Base-by-base conservation (phyloP, 23 tunicate species). In the Halocynthia aurantium region DNA sequence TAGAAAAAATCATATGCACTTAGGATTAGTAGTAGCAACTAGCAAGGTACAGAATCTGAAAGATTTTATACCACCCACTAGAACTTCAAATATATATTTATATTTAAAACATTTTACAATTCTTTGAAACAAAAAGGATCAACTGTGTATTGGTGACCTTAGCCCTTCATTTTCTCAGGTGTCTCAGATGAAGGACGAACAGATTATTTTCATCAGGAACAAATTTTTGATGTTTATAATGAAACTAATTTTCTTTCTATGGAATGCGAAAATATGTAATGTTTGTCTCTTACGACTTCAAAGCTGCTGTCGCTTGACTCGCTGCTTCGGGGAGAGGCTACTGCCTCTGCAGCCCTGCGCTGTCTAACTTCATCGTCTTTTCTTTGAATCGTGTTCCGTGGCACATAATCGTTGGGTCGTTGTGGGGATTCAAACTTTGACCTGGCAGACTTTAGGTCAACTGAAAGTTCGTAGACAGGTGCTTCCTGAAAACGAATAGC, bases 381-480 rank as follows among this genome's bases (percentile, higher is more conserved):
- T 53, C 11, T 20, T 51, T 81, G 68, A 6, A 91, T 62, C 65
- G 64, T 83, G 62, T 92, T 92, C 61, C 84, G 64, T 7, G 98
- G 98, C 18, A 73, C 64, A 66, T 92, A 92, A 13, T 79, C 78
- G 40, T 86, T 63, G 22, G 69, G 76, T 74, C 56, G 55, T 15
- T 76, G 52, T 18, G 82, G 86, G 0, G 85, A 69, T 52, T 86
- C 78, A 65, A 92, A 92, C 63, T 82, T 92, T 44, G 98, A 90
- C 8, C 84, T 80, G 11, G 87, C 82, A 7, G 98, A 86, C 60
- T 92, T 92, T 5, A 92, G 71, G 61, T 80, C 87, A 53, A 87
- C 77, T 7, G 77, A 55, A 40, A 54, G 18, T 56, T 74, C 62
- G 31, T 52, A 74, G 9, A 51, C 57, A 8, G 78, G 78, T 54